phyloP scores from a whole-genome alignment of 2,888 invertebrate genomes.

The Scaptomyza caliginosa region DNA sequence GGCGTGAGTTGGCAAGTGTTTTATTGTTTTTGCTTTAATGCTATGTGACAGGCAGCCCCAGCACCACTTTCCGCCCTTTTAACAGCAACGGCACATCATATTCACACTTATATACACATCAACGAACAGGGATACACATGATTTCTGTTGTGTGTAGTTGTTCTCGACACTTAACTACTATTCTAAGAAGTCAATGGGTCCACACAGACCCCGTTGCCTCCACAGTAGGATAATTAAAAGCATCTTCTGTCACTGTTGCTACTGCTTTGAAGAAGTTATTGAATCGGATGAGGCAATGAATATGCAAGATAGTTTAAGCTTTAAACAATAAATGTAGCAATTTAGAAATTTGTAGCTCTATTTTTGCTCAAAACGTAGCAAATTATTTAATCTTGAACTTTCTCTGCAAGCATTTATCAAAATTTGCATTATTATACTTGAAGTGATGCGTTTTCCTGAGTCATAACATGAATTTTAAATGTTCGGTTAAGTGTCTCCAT shows the following conservation, averaged over 20 bases:
- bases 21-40: constrained; percentile 66
- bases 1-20: constrained; percentile 54
- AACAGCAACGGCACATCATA: background rate
- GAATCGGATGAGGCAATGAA: constrained; percentile 42
- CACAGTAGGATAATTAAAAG: constrained; percentile 71
- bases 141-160: background rate
- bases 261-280: constrained; percentile 7
- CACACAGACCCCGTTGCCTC: constrained; percentile 49
- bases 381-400: background rate
- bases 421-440: background rate
- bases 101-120: background rate
- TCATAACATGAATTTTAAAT: constrained; percentile 9
- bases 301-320: constrained; percentile 31
- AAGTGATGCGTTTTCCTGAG: constrained; percentile 7
- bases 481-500: constrained; percentile 34
- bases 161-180: constrained; percentile 21
- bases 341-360: too few species aligned
- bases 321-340: too few species aligned
- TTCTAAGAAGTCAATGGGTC: constrained; percentile 60
- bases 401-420: background rate
- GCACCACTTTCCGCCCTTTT: background rate
- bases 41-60: constrained; percentile 45
- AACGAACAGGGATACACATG: background rate
- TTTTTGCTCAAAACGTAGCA: too few species aligned
- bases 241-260: constrained; percentile 9